Base-by-base conservation (phyloP, 2,797 vertebrate species). In the Sciaenops ocellatus region DNA sequence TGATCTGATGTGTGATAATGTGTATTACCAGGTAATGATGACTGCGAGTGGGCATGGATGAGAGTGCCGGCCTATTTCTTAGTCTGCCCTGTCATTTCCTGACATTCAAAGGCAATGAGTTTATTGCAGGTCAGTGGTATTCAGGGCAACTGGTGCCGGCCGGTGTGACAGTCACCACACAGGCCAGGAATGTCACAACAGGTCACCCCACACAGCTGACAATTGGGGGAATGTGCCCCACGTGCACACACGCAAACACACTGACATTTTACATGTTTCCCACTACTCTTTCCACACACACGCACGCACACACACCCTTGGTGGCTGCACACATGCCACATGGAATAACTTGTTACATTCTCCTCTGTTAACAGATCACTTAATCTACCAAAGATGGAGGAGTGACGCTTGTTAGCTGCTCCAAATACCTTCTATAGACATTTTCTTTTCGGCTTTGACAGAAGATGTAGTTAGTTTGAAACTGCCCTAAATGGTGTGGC, bases 121-220 rank as follows among this genome's bases (percentile, higher is more conserved):
- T 94, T 90, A 94, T 86, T 84, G 85, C 87, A 79, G 76, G 73
- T 67, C 76, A 73, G 24, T 83, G 93, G 90, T 82, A 94, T 92
- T 93, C 80, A 81, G 82, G 78, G 82, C 89, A 94, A 91, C 89
- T 89, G 81, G 86, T 93, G 89, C 90, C 56, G 59, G 79, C 46
- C 71, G 63, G 83, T 76, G 73, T 88, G 91, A 92, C 86, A 56
- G 87, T 85, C 84, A 87, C 84, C 85, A 80, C 69, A 50, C 38
- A 16, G 79, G 56, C 87, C 73, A 55, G 90, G 87, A 95, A 95
- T 95, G 93, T 93, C 90, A 85, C 60, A 6, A 72, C 89, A 90
- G 93, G 94, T 95, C 94, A 93, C 89, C 87, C 79, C 48, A 68
- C 90, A 85, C 94, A 96, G 93, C 95, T 95, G 95, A 93, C 92